Percentiles rank a stretch among this genome's conserved stretches.
These are phyloP conservation scores for Poecile atricapillus DNA, from an alignment of 2,113 vertebrate species.

Conservation along the genomic window DNA sequence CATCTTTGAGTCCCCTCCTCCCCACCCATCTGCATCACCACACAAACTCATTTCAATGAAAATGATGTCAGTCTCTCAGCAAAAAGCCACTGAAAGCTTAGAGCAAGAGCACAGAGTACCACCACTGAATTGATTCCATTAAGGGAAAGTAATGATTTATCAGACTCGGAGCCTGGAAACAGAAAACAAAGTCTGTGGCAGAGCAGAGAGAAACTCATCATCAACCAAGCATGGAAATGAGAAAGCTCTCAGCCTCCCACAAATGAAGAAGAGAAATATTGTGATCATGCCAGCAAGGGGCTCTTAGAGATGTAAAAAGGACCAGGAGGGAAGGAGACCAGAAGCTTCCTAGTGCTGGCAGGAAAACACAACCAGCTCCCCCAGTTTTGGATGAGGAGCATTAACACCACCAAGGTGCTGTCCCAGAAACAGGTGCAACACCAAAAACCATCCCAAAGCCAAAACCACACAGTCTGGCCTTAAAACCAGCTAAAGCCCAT, in stretches of 20 bases:
- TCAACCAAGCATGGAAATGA: not conserved
- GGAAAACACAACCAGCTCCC: not conserved
- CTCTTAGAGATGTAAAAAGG: not conserved
- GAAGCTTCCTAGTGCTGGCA: not conserved
- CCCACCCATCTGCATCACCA: not conserved
- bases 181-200: slow-evolving; percentile 31
- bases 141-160: slow-evolving; percentile 47
- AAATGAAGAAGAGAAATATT: not conserved
- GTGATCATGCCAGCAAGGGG: not conserved
- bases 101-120: not conserved
- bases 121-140: slow-evolving; percentile 49
- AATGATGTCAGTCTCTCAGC: not conserved
- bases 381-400: not conserved
- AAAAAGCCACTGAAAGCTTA: slow-evolving; percentile 41
- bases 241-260: not conserved
- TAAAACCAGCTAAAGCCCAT: not conserved
- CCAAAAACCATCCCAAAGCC: not conserved
- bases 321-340: not conserved
- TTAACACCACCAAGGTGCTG: not conserved
- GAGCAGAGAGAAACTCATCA: slow-evolving; percentile 2
- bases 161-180: not conserved
- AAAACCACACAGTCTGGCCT: not conserved
- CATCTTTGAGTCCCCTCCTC: not conserved
- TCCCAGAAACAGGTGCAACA: not conserved
- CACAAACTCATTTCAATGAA: not conserved